These are phyloP conservation scores for Pseudomyrmex gracilis DNA, from an alignment of 1,140 invertebrate species.

Conservation along the genomic window DNA sequence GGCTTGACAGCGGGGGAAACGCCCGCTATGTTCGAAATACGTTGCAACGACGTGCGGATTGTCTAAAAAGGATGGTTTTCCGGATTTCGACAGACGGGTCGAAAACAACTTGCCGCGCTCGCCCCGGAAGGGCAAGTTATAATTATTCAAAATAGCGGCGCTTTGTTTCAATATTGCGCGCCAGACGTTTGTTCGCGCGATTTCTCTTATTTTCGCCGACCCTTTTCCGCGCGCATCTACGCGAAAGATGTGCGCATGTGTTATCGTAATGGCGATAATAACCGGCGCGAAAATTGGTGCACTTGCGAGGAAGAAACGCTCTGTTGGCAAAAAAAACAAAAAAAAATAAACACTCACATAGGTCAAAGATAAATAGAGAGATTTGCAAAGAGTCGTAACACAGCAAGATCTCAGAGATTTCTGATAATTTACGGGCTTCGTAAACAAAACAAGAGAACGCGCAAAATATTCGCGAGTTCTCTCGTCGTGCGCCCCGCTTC, in stretches of 20 bases:
- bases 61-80: not conserved
- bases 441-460: no score
- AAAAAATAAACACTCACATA: no score
- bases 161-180: conserved; percentile 73
- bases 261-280: conserved; percentile 26
- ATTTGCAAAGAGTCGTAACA: no score
- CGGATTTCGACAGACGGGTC: conserved; percentile 16
- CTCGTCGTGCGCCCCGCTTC: not conserved
- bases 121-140: conserved; percentile 58
- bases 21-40: not conserved
- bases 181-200: conserved; percentile 26
- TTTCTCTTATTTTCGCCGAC: conserved; percentile 9
- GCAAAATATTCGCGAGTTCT: not conserved
- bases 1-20: not conserved
- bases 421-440: not conserved
- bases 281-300: conserved; percentile 36
- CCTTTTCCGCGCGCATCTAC: not conserved
- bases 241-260: not conserved
- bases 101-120: conserved; percentile 6
- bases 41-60: not conserved
- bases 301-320: not conserved
- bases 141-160: conserved; percentile 76
- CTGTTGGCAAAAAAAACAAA: no score
- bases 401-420: not conserved
- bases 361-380: no score